These are phyloP conservation scores for Drosophila differens DNA, from an alignment of 2,888 invertebrate genomes.

Conservation along the genomic window DNA sequence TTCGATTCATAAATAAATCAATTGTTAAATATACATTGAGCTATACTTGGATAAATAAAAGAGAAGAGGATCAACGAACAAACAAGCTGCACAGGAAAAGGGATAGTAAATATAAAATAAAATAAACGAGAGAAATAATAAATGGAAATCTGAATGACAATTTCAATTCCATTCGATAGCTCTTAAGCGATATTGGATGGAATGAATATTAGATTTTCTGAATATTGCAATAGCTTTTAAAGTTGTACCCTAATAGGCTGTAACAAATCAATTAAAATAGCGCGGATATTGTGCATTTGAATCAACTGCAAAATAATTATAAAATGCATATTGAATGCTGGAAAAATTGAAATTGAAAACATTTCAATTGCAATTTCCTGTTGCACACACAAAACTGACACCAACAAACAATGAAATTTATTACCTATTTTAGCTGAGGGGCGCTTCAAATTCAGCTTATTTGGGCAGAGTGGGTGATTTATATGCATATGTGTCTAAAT, in stretches of 20 bases:
- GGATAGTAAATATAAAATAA: not conserved
- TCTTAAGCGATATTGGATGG: not conserved
- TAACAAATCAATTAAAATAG: constrained; percentile 6
- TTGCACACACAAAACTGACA: constrained; percentile 30
- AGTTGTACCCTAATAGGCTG: not conserved
- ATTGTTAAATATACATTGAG: not conserved
- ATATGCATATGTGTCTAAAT: constrained; percentile 26
- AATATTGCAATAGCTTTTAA: not conserved
- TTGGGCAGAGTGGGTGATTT: constrained; percentile 26
- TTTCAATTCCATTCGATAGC: not conserved
- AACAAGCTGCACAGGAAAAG: not conserved
- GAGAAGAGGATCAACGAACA: not conserved
- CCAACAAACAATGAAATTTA: constrained; percentile 49
- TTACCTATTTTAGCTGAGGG: constrained; percentile 35
- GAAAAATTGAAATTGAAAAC: constrained; percentile 36
- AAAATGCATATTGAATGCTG: constrained; percentile 35
- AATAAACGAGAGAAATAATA: not conserved
- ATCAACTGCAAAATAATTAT: constrained; percentile 40
- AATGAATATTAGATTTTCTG: not conserved
- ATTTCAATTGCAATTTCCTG: constrained; percentile 64
- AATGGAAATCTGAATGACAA: not conserved
- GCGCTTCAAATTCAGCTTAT: constrained; percentile 5
- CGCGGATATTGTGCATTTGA: not conserved
- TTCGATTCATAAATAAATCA: not conserved
- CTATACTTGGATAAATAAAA: not conserved